These are phyloP conservation scores for Drosophila pullipes DNA, from an alignment of 2,888 invertebrate genomes.

Conservation along the genomic window DNA sequence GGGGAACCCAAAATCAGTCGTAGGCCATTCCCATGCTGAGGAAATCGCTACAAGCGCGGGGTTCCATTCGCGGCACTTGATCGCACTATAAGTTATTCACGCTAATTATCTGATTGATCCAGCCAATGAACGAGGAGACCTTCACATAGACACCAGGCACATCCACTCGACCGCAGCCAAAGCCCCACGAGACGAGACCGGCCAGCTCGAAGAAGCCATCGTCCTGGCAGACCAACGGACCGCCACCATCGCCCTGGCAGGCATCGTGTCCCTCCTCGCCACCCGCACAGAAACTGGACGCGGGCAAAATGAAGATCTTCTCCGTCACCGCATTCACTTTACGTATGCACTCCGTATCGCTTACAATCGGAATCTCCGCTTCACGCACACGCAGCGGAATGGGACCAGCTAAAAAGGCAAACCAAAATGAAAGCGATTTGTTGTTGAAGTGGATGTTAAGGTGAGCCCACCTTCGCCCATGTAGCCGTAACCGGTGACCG, in stretches of 20 bases:
- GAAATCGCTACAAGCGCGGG: constrained; percentile 69
- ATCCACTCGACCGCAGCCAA: constrained; percentile 95
- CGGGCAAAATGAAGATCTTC: constrained; percentile 96
- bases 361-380: constrained; percentile 96
- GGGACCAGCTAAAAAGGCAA: constrained; percentile 90
- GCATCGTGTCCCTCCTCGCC: constrained; percentile 97
- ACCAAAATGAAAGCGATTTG: neutral
- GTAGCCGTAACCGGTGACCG: constrained; percentile 97
- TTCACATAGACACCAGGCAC: constrained; percentile 99
- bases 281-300: constrained; percentile 97
- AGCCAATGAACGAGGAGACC: constrained; percentile 97
- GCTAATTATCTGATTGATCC: constrained; percentile 98
- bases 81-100: constrained; percentile 92
- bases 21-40: constrained; percentile 45
- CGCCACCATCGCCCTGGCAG: constrained; percentile 98
- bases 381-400: constrained; percentile 95
- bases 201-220: constrained; percentile 97
- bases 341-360: constrained; percentile 95
- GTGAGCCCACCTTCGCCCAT: constrained; percentile 93
- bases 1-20: constrained; percentile 58
- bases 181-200: constrained; percentile 97
- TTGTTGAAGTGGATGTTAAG: neutral
- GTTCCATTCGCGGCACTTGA: constrained; percentile 36
- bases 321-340: constrained; percentile 98
- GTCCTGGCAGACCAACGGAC: constrained; percentile 96